Base-by-base conservation (phyloP, 2,888 invertebrate species). In the Eupithecia abbreviata region DNA sequence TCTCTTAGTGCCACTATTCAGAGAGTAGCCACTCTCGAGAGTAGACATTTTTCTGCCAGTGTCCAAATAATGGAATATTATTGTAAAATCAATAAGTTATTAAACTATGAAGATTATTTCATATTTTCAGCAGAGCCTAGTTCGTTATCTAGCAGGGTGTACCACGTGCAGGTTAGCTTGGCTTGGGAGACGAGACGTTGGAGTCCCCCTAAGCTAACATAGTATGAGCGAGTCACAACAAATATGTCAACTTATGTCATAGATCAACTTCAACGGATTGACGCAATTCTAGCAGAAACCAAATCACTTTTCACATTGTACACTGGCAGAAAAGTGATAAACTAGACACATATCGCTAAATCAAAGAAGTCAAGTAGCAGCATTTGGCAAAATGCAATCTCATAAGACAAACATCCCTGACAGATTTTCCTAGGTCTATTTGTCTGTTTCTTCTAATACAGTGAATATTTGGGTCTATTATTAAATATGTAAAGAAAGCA, bases 401-500 rank as follows among this genome's bases (percentile, higher is more conserved):
- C 55, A 55, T 18, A 58, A 18, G 41, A 41, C 65, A 65, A 41
- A 41, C n/a, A n/a, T 65, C 18, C n/a, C 2, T 13, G 30, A 65
- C 41, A 65, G 65, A 13, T 41, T 65, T 65, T 41, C 15, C 13
- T 13, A 9, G 13, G 2, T 41, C 41, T 65, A 30, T 41, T 41
- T 41, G 3, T 41, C 12, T 41, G 41, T 6, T 13, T 41, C 9
- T 18, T 18, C 9, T 58, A 58, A 30, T 10, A 30, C 62, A 62
- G 30, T 62, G 30, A 3, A 62, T 30, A 10, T 30, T 10, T 62
- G 1, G 18, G 58, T 18, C 62, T 62, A 12, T 30, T 12, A 62
- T 0, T 18, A 70, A 73, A 71, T 71, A 73, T 30, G 18, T 15
- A 75, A 68, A 77, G 74, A 79, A 76, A 77, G 77, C 77, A 77